A percentile compares a stretch with the other conserved stretches of the same genome.
These are phyloP conservation scores for Drosophila aff. DNA, from an alignment of 1,140 invertebrate genomes.

Conservation along the genomic window DNA sequence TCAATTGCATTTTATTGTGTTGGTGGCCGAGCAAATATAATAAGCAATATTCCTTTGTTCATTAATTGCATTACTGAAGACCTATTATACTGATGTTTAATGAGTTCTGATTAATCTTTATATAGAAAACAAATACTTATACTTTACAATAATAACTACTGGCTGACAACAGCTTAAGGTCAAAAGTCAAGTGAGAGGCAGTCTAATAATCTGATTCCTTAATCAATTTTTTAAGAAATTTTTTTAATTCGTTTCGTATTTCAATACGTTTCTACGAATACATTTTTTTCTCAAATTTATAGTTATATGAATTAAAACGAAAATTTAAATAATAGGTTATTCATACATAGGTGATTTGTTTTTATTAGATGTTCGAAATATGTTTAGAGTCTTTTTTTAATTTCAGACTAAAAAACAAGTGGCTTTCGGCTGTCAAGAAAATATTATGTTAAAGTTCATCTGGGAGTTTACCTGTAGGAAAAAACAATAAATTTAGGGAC, in stretches of 20 bases:
- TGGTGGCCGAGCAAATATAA: not conserved
- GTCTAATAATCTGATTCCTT: too few relatives aligned
- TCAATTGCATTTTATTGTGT: constrained; percentile 1
- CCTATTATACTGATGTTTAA: not conserved
- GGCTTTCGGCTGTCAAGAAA: not conserved
- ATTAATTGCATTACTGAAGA: not conserved
- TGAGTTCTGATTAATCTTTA: too few relatives aligned
- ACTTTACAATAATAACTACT: not conserved
- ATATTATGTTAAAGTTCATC: too few relatives aligned
- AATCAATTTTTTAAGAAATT: too few relatives aligned
- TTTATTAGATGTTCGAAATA: not conserved
- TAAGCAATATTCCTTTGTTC: not conserved
- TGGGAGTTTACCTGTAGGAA: not conserved
- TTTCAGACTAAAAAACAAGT: not conserved
- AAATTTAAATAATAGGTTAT: not conserved
- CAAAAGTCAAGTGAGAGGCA: too few relatives aligned
- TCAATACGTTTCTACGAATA: too few relatives aligned
- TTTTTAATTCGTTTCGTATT: too few relatives aligned
- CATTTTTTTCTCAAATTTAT: too few relatives aligned
- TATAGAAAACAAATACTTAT: not conserved
- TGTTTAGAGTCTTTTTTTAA: not conserved
- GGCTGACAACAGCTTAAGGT: too few relatives aligned
- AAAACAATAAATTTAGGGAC: not conserved
- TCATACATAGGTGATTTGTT: not conserved
- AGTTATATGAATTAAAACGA: not conserved